Evolutionary conservation across 2,113 vertebrate genomes (phyloP).

Genomic region (Parus major): DNA sequence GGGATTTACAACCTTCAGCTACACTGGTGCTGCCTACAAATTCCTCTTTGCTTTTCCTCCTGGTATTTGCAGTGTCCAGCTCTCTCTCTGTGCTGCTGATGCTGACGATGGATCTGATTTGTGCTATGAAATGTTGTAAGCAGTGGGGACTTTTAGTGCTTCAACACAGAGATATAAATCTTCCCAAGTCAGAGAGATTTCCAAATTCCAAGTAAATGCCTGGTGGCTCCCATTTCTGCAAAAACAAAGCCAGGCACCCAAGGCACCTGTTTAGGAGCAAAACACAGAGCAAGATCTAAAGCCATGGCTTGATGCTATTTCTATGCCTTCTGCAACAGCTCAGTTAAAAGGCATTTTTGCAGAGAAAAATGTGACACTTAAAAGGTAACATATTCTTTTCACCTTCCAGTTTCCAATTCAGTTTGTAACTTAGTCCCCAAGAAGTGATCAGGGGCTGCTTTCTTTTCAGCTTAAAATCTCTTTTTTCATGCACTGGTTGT

Average conservation of each 20-base stretch:
- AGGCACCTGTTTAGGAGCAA: not conserved
- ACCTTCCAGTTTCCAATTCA: slow-evolving; percentile 53
- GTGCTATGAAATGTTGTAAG: not conserved
- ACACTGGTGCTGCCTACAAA: not conserved
- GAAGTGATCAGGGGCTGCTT: slow-evolving; percentile 33
- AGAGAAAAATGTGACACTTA: slow-evolving; percentile 37
- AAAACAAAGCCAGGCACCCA: not conserved
- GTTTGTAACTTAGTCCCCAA: slow-evolving; percentile 44
- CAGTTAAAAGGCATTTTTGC: slow-evolving; percentile 38
- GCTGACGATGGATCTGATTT: not conserved
- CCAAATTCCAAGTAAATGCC: not conserved
- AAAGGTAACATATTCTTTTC: slow-evolving; percentile 61
- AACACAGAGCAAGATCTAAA: not conserved
- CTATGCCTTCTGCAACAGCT: not conserved
- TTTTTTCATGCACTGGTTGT: slow-evolving; percentile 70
- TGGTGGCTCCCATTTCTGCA: not conserved
- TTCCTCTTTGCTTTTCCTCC: not conserved
- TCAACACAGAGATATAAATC: not conserved
- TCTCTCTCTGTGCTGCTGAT: not conserved
- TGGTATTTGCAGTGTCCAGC: not conserved
- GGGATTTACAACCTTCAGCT: not conserved
- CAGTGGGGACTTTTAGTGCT: not conserved
- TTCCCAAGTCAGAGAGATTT: not conserved
- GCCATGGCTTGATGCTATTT: not conserved
- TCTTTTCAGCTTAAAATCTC: slow-evolving; percentile 64